These are phyloP conservation scores for Enteromius paludinosus DNA, from an alignment of 2,797 vertebrate genomes.

Conservation along the genomic window DNA sequence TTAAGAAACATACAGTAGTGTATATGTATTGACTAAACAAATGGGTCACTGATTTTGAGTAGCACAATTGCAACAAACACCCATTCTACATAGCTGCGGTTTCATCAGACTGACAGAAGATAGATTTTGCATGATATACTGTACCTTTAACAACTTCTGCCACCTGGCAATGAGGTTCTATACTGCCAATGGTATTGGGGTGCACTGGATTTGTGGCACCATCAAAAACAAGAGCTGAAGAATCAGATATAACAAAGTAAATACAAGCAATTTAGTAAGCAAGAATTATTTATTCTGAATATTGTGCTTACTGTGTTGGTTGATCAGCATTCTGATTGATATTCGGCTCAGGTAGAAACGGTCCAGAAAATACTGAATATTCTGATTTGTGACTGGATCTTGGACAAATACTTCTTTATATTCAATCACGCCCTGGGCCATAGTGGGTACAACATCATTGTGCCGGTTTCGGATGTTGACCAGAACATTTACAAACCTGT, in stretches of 20 bases:
- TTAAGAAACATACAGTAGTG: background rate
- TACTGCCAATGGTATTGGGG: slow-evolving; percentile 93
- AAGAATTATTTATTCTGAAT: background rate
- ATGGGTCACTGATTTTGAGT: background rate
- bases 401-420: slow-evolving; percentile 91
- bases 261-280: background rate
- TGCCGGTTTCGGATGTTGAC: slow-evolving; percentile 95
- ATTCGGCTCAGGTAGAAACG: slow-evolving; percentile 97
- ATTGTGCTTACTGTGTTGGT: slow-evolving; percentile 90
- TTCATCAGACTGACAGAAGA: background rate
- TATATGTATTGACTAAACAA: background rate
- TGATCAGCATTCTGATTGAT: slow-evolving; percentile 97
- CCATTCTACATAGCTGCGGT: background rate
- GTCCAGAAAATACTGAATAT: slow-evolving; percentile 96
- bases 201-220: slow-evolving; percentile 91
- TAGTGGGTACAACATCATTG: slow-evolving; percentile 94
- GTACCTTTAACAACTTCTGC: slow-evolving; percentile 88
- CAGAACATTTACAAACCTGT: slow-evolving; percentile 87
- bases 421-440: slow-evolving; percentile 93
- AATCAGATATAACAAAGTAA: background rate
- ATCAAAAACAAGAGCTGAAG: slow-evolving; percentile 88
- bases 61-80: background rate
- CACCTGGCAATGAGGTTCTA: slow-evolving; percentile 88
- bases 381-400: slow-evolving; percentile 90
- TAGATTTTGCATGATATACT: background rate